Base-by-base conservation (phyloP, 2,113 vertebrate genomes). In the Larimichthys polyactis region DNA sequence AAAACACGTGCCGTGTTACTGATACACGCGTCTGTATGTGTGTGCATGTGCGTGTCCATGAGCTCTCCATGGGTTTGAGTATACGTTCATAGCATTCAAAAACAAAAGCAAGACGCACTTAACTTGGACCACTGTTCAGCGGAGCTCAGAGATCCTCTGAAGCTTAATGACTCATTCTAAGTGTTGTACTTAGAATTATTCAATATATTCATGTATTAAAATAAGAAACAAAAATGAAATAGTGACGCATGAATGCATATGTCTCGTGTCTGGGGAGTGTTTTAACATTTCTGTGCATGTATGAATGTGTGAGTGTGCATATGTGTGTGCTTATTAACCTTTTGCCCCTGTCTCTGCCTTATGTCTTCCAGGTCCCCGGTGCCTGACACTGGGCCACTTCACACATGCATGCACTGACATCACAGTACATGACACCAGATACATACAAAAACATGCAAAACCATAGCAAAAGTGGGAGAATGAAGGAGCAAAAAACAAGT, bases 281-380 rank as follows among this genome's bases (percentile, higher is more conserved):
- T 79, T 77, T 63, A 46, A 36, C 32, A 36, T 82, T 43, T 71
- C 11, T 73, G 68, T 76, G 70, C 3, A 15, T 71, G 57, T 40
- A 54, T 62, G 58, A 69, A 70, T 63, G 83, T 1, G 27, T 27
- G 16, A 22, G 40, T 54, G 54, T 17, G 22, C 0, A 6, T 77
- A 22, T 60, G 62, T 49, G 74, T 84, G 82, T 91, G 84, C 90
- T 87, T 92, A 87, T 90, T 92, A 91, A 93, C 92, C 92, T 90
- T 85, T 89, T 85, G 85, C 55, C 87, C 91, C 66, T 22, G 83
- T 91, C 89, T 93, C 93, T 94, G 93, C 71, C 85, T 87, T 89
- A 82, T 84, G 84, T 94, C 90, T 88, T 52, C 66, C 55, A 62
- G 68, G 79, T 89, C 92, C 85, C 91, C 59, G 73, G 86, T 85